These are phyloP conservation scores for Cranoglanis bouderius DNA, from an alignment of 2,113 vertebrate genomes.

Conservation along the genomic window DNA sequence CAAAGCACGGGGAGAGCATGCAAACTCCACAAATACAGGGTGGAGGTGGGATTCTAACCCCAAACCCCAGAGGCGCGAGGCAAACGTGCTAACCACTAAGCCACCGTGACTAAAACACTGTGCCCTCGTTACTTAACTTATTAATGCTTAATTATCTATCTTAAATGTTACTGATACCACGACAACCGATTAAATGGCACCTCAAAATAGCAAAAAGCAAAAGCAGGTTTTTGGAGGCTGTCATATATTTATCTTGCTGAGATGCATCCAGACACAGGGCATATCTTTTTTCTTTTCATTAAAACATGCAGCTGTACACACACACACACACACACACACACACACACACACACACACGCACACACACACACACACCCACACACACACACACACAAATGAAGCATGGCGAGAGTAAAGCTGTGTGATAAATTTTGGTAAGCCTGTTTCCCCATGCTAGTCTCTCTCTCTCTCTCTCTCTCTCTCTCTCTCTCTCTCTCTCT, in stretches of 20 bases:
- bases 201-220: not conserved
- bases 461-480: not conserved
- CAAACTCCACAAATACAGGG: too few relatives aligned
- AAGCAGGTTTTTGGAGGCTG: not conserved
- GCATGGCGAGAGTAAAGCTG: not conserved
- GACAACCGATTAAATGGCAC: not conserved
- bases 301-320: not conserved
- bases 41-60: too few relatives aligned
- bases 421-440: conserved; percentile 16
- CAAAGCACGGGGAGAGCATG: too few relatives aligned
- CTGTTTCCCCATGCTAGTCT: conserved; percentile 21
- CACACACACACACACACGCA: not conserved
- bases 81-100: too few relatives aligned
- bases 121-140: too few relatives aligned
- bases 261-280: not conserved
- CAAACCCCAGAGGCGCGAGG: too few relatives aligned
- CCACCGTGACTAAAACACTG: too few relatives aligned
- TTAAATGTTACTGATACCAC: not conserved
- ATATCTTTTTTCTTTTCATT: not conserved
- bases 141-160: too few relatives aligned
- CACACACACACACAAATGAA: not conserved
- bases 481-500: not conserved
- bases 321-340: not conserved
- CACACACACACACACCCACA: not conserved
- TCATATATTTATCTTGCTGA: not conserved